phyloP scores from a whole-genome alignment of 2,888 invertebrate genomes.

The Biston stratarius region DNA sequence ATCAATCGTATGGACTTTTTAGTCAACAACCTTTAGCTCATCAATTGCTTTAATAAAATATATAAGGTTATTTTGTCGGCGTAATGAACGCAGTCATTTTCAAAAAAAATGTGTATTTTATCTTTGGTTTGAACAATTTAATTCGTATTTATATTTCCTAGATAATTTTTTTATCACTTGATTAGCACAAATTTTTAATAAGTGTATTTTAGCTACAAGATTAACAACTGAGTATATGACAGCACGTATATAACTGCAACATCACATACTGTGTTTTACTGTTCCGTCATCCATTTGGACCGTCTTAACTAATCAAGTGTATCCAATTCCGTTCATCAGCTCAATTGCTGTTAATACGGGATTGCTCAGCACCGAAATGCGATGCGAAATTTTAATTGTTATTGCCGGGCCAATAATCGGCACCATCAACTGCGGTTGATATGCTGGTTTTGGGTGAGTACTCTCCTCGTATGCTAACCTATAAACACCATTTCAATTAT shows the following conservation, averaged over 20 bases:
- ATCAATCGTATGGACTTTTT: no score
- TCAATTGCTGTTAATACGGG: conserved; percentile 75
- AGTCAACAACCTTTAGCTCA: no score
- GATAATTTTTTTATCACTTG: no score
- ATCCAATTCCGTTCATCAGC: conserved; percentile 82
- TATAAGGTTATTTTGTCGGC: no score
- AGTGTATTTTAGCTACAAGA: no score
- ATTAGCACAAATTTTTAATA: no score
- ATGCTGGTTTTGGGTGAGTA: neutral
- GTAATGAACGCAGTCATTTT: no score
- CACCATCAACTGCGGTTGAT: conserved; percentile 15
- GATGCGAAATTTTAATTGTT: conserved; percentile 38
- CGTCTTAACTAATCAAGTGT: conserved; percentile 80
- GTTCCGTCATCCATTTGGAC: conserved; percentile 69
- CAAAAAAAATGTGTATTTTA: no score
- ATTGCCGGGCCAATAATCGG: conserved; percentile 32
- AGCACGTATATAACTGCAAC: neutral
- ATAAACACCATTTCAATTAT: neutral
- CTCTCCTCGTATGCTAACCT: neutral
- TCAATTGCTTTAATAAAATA: no score
- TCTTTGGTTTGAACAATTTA: no score
- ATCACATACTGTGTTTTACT: conserved; percentile 28
- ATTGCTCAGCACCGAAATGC: conserved; percentile 38
- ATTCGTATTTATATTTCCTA: no score
- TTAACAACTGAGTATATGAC: no score